These are phyloP conservation scores for Nasonia vitripennis DNA, from an alignment of 1,140 invertebrate species.

Conservation along the genomic window DNA sequence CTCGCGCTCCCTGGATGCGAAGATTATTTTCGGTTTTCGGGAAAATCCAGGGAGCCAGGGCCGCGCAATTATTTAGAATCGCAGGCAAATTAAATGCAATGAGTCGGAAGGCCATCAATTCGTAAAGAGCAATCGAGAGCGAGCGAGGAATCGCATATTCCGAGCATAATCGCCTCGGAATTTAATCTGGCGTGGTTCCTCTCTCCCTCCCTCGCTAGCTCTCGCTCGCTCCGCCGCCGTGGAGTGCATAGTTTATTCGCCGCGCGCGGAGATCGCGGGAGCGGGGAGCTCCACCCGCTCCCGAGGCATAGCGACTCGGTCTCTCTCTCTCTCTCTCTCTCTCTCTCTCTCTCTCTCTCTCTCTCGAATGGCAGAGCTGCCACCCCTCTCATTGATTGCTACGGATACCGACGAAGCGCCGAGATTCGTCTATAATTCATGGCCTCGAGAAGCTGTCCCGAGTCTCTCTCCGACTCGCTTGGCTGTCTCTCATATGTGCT, in stretches of 20 bases:
- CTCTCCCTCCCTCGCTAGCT: background rate
- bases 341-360: background rate
- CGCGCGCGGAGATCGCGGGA: background rate
- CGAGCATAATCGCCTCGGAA: slow-evolving; percentile 46
- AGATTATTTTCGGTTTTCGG: no score
- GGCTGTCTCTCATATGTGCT: no score
- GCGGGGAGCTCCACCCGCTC: background rate
- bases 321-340: background rate
- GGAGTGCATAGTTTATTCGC: slow-evolving; percentile 49
- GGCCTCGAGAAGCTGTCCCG: background rate
- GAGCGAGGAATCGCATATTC: slow-evolving; percentile 44
- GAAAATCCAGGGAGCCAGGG: slow-evolving; percentile 14
- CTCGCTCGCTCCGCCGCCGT: background rate
- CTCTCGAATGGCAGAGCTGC: background rate
- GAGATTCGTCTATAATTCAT: slow-evolving; percentile 37
- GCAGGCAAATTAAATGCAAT: slow-evolving; percentile 45
- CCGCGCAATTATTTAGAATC: slow-evolving; percentile 38
- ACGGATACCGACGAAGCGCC: slow-evolving; percentile 1
- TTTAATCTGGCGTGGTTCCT: slow-evolving; percentile 47
- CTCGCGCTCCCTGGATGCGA: no score
- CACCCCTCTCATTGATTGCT: slow-evolving; percentile 13
- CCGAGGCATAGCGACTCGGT: background rate
- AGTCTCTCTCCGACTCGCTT: background rate
- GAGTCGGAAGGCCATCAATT: slow-evolving; percentile 42
- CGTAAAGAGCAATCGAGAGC: slow-evolving; percentile 40